These are phyloP conservation scores for Crax fasciolata DNA, from an alignment of 2,797 vertebrate genomes.

Conservation along the genomic window DNA sequence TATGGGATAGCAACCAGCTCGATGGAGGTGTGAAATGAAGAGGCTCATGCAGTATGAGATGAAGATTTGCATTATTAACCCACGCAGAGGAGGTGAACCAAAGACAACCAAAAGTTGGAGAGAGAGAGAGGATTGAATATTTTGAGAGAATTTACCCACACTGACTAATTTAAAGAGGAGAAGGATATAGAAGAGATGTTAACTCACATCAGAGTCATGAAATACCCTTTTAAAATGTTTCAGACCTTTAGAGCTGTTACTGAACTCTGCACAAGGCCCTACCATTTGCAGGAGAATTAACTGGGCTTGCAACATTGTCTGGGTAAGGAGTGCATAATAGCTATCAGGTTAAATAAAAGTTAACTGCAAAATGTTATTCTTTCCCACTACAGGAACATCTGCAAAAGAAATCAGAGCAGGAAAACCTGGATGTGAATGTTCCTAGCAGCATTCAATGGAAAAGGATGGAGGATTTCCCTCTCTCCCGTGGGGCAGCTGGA, in stretches of 20 bases:
- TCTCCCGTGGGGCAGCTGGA: neutral
- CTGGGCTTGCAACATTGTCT: neutral
- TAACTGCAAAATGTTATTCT: neutral
- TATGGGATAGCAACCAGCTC: slow-evolving; percentile 23
- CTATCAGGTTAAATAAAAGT: neutral
- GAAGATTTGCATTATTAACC: slow-evolving; percentile 61
- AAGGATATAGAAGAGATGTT: neutral
- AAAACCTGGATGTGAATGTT: accelerated
- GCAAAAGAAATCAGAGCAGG: neutral
- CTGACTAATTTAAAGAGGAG: neutral
- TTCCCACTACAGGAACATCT: neutral
- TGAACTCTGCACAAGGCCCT: neutral
- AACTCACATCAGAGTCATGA: neutral
- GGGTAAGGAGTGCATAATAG: neutral
- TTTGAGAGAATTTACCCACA: neutral
- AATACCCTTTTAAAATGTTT: neutral
- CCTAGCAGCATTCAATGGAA: neutral
- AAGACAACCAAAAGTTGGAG: slow-evolving; percentile 14
- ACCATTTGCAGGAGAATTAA: neutral
- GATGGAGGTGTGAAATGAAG: slow-evolving; percentile 48
- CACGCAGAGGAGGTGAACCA: neutral
- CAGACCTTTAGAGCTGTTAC: neutral
- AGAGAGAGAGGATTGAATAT: neutral
- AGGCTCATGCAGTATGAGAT: slow-evolving; percentile 39
- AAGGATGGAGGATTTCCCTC: neutral